Conservation (phyloP, 1,140 invertebrate genomes). For the Diabrotica virgifera region DNA sequence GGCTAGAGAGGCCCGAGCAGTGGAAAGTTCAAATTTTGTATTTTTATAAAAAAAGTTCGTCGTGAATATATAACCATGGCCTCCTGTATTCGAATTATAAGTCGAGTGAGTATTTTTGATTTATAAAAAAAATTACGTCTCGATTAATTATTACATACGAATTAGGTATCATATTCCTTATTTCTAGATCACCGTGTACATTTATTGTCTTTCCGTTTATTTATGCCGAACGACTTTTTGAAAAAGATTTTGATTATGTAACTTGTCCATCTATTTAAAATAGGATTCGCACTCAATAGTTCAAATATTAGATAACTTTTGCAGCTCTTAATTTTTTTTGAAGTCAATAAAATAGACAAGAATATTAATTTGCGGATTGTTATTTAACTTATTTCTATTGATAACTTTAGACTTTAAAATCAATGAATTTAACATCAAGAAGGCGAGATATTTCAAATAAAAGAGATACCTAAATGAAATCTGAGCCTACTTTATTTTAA, state of each 20-base stretch:
- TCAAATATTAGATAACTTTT: too few species aligned
- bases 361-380: too few species aligned
- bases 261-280: not conserved
- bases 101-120: constrained; percentile 60
- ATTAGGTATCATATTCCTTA: not conserved
- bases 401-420: too few species aligned
- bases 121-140: not conserved
- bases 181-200: too few species aligned
- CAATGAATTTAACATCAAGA: too few species aligned
- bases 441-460: too few species aligned
- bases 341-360: too few species aligned
- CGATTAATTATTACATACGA: not conserved
- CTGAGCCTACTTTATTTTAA: too few species aligned
- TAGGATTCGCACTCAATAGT: not conserved
- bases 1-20: not conserved
- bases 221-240: not conserved
- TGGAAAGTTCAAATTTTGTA: not conserved
- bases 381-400: too few species aligned
- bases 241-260: not conserved
- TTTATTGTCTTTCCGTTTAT: too few species aligned
- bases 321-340: too few species aligned
- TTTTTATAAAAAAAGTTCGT: not conserved
- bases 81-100: constrained; percentile 70
- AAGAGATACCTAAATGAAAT: too few species aligned
- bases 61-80: constrained; percentile 57